phyloP scores from a whole-genome alignment of 2,797 vertebrate species.

The Meriones psammophilus region DNA sequence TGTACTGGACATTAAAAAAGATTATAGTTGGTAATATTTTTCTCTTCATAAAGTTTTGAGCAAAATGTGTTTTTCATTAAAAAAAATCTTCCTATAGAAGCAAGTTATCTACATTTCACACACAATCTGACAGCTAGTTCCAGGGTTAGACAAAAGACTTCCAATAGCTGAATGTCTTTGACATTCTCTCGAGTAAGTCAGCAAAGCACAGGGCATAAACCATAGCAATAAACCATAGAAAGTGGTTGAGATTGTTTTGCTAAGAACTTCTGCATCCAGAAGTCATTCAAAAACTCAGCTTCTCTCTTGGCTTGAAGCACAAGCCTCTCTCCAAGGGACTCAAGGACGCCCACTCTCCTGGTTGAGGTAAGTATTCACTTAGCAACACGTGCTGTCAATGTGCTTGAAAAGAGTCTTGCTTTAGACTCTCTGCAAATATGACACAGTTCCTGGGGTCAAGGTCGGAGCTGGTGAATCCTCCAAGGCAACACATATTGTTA shows the following conservation, averaged over 20 bases:
- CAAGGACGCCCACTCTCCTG: neutral
- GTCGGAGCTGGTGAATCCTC: neutral
- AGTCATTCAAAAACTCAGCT: neutral
- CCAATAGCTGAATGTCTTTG: neutral
- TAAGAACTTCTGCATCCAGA: neutral
- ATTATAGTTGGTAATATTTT: neutral
- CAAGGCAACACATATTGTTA: neutral
- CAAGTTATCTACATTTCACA: neutral
- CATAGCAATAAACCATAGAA: neutral
- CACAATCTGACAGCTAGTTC: neutral
- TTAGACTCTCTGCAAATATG: neutral
- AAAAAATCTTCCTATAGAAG: neutral
- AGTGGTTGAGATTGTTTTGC: neutral
- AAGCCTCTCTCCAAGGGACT: neutral
- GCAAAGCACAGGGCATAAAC: neutral
- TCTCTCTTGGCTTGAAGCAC: neutral
- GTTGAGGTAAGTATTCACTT: neutral
- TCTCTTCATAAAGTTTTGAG: slow-evolving; percentile 32
- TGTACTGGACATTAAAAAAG: neutral
- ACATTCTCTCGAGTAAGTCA: neutral
- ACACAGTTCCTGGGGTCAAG: neutral
- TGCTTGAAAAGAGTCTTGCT: neutral
- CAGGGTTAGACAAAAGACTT: neutral
- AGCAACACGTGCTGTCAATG: neutral
- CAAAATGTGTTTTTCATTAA: neutral